phyloP scores from a whole-genome alignment of 2,113 vertebrate species.

The Chelonoidis abingdonii region DNA sequence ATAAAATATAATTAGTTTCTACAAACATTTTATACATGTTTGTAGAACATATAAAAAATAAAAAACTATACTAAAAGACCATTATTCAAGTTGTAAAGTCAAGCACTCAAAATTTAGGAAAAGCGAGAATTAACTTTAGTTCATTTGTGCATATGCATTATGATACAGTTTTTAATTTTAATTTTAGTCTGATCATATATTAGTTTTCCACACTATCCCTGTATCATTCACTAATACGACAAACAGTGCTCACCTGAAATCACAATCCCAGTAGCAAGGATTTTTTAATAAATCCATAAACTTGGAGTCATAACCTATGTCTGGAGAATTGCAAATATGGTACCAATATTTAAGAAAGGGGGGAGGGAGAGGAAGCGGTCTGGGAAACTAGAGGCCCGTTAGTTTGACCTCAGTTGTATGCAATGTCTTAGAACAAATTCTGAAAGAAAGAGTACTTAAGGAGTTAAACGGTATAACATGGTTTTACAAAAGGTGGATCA shows the following conservation, averaged over 20 bases:
- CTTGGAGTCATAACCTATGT: neutral
- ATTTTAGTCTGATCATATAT: rapidly evolving
- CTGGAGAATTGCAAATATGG: neutral
- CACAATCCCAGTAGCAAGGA: neutral
- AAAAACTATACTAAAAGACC: rapidly evolving
- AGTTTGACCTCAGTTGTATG: neutral
- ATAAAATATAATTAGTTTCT: neutral
- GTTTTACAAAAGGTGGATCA: neutral
- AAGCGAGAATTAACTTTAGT: neutral
- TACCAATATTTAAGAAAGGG: neutral
- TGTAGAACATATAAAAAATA: neutral
- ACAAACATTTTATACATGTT: rapidly evolving
- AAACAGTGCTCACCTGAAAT: neutral
- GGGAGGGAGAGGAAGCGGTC: too few species aligned
- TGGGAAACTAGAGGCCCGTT: neutral
- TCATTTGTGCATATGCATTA: rapidly evolving
- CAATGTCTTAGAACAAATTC: neutral
- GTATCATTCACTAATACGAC: neutral
- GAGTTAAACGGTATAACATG: neutral
- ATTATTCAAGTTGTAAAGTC: neutral
- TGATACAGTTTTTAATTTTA: neutral
- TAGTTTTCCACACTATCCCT: neutral
- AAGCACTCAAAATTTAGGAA: neutral
- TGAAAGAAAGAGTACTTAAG: neutral
- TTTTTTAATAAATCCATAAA: neutral